A percentile compares a stretch with the other conserved stretches of the same genome.
Evolutionary conservation across 2,797 vertebrate genomes (phyloP).

Genomic region (Falco naumanni): DNA sequence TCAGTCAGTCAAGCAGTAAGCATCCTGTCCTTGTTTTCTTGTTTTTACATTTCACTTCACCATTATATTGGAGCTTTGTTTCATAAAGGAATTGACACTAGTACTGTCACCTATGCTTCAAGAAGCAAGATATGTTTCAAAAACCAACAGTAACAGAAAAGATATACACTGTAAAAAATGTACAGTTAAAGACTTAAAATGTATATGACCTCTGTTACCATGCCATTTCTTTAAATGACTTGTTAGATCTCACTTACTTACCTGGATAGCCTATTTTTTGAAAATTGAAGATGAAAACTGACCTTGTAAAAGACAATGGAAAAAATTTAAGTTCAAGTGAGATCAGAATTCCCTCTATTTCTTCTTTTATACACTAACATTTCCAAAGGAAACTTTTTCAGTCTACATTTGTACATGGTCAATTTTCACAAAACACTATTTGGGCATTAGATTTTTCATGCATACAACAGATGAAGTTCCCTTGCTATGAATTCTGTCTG

Average conservation of each 20-base stretch:
- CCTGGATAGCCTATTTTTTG: background rate
- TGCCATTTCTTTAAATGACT: background rate
- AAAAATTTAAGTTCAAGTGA: background rate
- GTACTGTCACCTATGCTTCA: background rate
- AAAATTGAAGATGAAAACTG: background rate
- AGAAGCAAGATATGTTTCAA: background rate
- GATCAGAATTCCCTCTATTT: background rate
- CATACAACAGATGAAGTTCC: background rate
- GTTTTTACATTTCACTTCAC: background rate
- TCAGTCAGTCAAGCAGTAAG: background rate
- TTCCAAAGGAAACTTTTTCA: background rate
- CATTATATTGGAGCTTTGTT: background rate
- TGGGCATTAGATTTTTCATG: background rate
- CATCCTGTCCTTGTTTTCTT: slow-evolving; percentile 1
- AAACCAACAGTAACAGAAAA: background rate
- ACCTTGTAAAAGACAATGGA: background rate
- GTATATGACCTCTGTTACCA: background rate
- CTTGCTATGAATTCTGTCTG: background rate
- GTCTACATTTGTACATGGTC: background rate
- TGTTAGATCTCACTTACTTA: background rate
- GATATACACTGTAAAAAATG: background rate
- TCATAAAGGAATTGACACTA: background rate
- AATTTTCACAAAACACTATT: background rate
- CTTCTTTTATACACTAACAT: background rate
- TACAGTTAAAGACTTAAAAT: background rate